These are phyloP conservation scores for Meliscaeva auricollis DNA, from an alignment of 2,888 invertebrate genomes.

Conservation along the genomic window DNA sequence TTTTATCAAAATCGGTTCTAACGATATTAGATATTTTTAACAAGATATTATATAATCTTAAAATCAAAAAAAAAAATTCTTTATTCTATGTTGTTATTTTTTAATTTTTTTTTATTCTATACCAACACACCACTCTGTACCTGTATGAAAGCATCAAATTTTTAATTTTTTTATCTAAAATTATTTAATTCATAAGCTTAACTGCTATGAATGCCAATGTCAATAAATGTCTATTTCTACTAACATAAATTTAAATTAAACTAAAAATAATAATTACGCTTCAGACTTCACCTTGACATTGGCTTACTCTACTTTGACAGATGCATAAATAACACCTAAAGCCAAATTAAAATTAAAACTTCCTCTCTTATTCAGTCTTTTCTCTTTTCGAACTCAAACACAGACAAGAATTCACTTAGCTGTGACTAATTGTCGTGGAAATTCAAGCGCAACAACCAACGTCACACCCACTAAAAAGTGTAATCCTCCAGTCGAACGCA, in stretches of 20 bases:
- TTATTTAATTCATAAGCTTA: no score
- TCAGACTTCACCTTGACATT: slow-evolving; percentile 7
- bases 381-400: neutral
- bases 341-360: neutral
- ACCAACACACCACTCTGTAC: no score
- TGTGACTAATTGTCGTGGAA: slow-evolving; percentile 31
- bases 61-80: no score
- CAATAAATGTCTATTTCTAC: neutral
- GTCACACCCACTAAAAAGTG: slow-evolving; percentile 28
- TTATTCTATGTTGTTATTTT: no score
- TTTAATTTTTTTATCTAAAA: no score
- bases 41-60: no score
- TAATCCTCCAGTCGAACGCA: neutral
- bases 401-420: slow-evolving; percentile 27
- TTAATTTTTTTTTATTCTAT: no score
- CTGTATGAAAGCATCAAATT: no score
- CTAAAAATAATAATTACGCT: no score
- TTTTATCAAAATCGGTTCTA: no score
- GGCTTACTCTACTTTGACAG: neutral
- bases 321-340: neutral
- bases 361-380: neutral
- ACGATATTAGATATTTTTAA: no score
- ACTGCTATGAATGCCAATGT: neutral
- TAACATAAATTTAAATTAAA: no score
- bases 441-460: slow-evolving; percentile 12